Percentiles rank a stretch among this genome's conserved stretches.
phyloP scores from a whole-genome alignment of 2,113 vertebrate genomes.

The Rhynchomys soricoides region DNA sequence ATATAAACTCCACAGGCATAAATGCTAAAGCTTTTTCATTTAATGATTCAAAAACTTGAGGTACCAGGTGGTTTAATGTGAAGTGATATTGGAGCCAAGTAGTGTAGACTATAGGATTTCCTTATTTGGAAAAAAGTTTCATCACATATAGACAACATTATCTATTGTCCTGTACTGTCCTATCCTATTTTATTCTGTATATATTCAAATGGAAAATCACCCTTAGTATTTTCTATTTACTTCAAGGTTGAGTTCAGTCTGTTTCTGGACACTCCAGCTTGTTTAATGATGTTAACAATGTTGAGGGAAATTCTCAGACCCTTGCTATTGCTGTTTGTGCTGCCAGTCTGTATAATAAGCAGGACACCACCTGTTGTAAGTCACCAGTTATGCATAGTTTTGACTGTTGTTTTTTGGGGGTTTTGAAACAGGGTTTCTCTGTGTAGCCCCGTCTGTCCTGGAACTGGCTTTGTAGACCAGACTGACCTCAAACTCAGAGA shows the following conservation, averaged over 20 bases:
- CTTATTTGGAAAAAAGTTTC: constrained; percentile 18
- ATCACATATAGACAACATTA: not conserved
- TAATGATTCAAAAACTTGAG: constrained; percentile 19
- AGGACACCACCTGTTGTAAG: not conserved
- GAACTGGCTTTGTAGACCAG: not conserved
- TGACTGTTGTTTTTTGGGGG: not conserved
- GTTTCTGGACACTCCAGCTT: not conserved
- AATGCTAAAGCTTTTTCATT: constrained; percentile 43
- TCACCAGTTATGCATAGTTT: not conserved
- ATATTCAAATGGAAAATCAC: not conserved
- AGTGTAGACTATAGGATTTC: constrained; percentile 40
- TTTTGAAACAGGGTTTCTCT: not conserved
- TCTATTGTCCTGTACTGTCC: not conserved
- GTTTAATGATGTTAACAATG: constrained; percentile 22
- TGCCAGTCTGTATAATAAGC: constrained; percentile 22
- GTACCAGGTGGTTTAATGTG: not conserved
- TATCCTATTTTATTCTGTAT: not conserved
- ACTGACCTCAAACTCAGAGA: not conserved
- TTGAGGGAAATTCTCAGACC: constrained; percentile 24
- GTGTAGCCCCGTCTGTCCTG: not conserved
- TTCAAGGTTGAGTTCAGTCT: not conserved
- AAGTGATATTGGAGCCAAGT: constrained; percentile 48
- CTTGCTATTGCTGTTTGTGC: not conserved
- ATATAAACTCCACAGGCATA: constrained; percentile 20
- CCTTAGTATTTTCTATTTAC: constrained; percentile 52